Evolutionary conservation across 2,888 invertebrate species (phyloP).

Genomic region (Steinernema scapterisci): DNA sequence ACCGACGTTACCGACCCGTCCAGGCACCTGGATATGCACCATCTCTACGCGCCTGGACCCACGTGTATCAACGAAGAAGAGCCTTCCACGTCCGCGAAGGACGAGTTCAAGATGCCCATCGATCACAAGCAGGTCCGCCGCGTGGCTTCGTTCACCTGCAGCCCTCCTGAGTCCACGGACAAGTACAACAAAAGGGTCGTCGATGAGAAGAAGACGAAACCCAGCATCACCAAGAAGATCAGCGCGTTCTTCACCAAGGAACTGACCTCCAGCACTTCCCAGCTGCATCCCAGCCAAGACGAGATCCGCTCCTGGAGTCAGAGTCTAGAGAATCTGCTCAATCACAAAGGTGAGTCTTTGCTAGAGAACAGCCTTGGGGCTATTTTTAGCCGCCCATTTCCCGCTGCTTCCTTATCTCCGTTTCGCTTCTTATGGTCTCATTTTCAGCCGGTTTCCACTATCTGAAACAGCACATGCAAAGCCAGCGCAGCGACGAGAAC

Average conservation of each 20-base stretch:
- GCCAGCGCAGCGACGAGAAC: slow-evolving; percentile 62
- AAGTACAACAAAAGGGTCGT: slow-evolving; percentile 45
- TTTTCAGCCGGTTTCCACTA: slow-evolving; percentile 51
- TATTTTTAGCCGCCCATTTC: not conserved
- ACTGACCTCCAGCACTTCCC: slow-evolving; percentile 49
- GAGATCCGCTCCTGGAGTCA: slow-evolving; percentile 62
- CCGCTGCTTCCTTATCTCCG: slow-evolving; percentile 26
- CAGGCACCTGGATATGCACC: slow-evolving; percentile 1
- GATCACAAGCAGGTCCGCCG: slow-evolving; percentile 55
- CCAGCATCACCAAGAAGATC: slow-evolving; percentile 40
- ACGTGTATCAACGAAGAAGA: not conserved
- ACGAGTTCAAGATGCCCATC: slow-evolving; percentile 13
- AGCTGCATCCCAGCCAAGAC: slow-evolving; percentile 56
- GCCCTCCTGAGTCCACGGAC: slow-evolving; percentile 48
- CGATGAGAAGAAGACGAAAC: slow-evolving; percentile 32
- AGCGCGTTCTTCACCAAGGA: slow-evolving; percentile 39
- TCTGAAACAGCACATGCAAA: slow-evolving; percentile 37
- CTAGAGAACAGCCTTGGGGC: slow-evolving; percentile 13
- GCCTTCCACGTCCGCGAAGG: not conserved
- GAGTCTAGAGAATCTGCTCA: slow-evolving; percentile 56
- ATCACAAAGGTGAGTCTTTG: slow-evolving; percentile 56
- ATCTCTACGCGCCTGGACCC: not conserved
- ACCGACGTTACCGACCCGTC: not conserved
- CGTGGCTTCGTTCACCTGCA: slow-evolving; percentile 64
- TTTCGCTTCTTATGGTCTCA: not conserved